Evolutionary conservation across 2,113 vertebrate genomes (phyloP).

Genomic region (Anthoscopus minutus): DNA sequence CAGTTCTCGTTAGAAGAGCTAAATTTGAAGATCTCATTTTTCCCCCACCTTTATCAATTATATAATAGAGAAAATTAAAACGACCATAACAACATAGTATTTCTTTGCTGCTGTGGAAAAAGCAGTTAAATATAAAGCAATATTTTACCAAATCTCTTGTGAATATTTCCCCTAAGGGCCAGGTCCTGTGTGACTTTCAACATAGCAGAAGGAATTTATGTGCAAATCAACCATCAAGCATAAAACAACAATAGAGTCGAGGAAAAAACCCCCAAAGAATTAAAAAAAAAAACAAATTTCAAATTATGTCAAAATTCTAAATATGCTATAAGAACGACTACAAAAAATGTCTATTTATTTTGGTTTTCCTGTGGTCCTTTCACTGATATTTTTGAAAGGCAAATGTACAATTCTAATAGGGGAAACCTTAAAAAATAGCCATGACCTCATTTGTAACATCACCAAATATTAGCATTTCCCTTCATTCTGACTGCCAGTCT

Average conservation of each 20-base stretch:
- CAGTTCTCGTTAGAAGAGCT: background rate
- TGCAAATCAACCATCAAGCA: conserved; percentile 49
- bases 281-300: background rate
- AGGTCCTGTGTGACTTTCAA: conserved; percentile 24
- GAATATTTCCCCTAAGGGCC: conserved; percentile 25
- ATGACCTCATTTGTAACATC: conserved; percentile 31
- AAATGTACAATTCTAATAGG: background rate
- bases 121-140: conserved; percentile 1
- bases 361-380: background rate
- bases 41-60: background rate
- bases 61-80: background rate
- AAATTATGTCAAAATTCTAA: background rate
- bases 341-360: accelerated
- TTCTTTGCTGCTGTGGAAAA: background rate
- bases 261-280: background rate
- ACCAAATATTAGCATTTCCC: background rate
- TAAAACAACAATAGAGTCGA: background rate
- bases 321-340: background rate
- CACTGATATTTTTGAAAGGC: background rate
- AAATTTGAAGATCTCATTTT: background rate
- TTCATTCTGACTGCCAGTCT: background rate
- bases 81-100: accelerated
- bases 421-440: conserved; percentile 11
- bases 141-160: conserved; percentile 25
- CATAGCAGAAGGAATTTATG: conserved; percentile 56